phyloP scores from a whole-genome alignment of 2,888 invertebrate species.

The Antheraea assamensis region DNA sequence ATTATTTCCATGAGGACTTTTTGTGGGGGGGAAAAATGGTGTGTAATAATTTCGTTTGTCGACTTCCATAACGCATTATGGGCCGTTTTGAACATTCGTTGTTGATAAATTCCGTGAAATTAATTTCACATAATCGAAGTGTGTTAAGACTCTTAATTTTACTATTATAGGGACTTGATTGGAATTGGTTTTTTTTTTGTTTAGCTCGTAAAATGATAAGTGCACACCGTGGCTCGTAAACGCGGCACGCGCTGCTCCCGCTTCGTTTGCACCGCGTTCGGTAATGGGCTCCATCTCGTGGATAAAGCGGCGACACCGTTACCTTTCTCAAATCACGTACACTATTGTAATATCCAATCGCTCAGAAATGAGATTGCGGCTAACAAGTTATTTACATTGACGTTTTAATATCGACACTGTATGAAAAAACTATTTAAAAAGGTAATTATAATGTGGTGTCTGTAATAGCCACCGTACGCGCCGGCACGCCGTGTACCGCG shows the following conservation, averaged over 20 bases:
- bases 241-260: slow-evolving; percentile 42
- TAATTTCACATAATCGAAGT: slow-evolving; percentile 21
- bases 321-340: slow-evolving; percentile 82
- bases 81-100: slow-evolving; percentile 18
- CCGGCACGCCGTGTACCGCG: slow-evolving; percentile 66
- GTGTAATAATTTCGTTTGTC: slow-evolving; percentile 25
- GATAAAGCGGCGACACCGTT: slow-evolving; percentile 81
- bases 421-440: slow-evolving; percentile 81
- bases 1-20: slow-evolving; percentile 22
- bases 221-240: slow-evolving; percentile 23
- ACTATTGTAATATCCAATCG: slow-evolving; percentile 83
- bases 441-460: slow-evolving; percentile 78
- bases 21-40: slow-evolving; percentile 19
- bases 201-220: slow-evolving; percentile 46
- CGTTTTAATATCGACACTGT: slow-evolving; percentile 79
- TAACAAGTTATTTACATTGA: slow-evolving; percentile 83
- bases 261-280: slow-evolving; percentile 35
- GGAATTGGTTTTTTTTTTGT: slow-evolving; percentile 52
- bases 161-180: slow-evolving; percentile 39
- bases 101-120: slow-evolving; percentile 31
- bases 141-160: slow-evolving; percentile 24
- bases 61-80: slow-evolving; percentile 22
- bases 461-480: slow-evolving; percentile 76
- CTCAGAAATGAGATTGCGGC: slow-evolving; percentile 82
- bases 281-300: slow-evolving; percentile 76